Conservation (phyloP, 2,888 invertebrate species). For the Drosophila picticornis region DNA sequence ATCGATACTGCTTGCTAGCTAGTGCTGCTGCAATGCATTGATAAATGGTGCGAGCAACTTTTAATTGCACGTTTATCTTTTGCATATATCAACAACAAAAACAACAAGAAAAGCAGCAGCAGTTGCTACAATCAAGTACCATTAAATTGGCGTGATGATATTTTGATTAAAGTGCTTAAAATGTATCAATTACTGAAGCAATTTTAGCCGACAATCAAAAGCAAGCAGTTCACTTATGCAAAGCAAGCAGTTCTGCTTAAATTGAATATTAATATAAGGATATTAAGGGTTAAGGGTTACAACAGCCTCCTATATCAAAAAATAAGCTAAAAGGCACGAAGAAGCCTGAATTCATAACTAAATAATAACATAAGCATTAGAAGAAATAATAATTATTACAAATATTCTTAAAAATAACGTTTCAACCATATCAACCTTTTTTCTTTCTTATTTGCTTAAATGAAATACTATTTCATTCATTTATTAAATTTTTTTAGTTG, state of each 20-base stretch:
- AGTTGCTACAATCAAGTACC: not conserved
- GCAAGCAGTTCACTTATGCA: not conserved
- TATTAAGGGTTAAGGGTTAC: no score
- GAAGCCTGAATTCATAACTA: not conserved
- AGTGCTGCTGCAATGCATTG: constrained; percentile 65
- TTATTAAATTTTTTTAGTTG: accelerated
- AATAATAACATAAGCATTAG: not conserved
- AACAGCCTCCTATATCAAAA: not conserved
- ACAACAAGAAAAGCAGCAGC: constrained; percentile 1
- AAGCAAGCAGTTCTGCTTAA: not conserved
- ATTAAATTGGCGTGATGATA: constrained; percentile 10
- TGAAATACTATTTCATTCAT: not conserved
- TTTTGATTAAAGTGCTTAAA: constrained; percentile 26
- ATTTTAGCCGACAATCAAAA: not conserved
- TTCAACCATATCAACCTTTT: not conserved
- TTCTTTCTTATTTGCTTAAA: not conserved
- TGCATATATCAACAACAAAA: constrained; percentile 48
- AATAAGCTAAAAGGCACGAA: accelerated
- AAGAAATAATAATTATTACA: not conserved
- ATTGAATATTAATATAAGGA: not conserved
- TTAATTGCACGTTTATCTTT: constrained; percentile 58
- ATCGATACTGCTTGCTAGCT: constrained; percentile 26
- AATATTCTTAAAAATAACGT: not conserved
- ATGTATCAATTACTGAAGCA: constrained; percentile 20
- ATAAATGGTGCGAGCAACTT: constrained; percentile 58